phyloP scores from a whole-genome alignment of 2,113 vertebrate species.

The Bagarius yarrelli region DNA sequence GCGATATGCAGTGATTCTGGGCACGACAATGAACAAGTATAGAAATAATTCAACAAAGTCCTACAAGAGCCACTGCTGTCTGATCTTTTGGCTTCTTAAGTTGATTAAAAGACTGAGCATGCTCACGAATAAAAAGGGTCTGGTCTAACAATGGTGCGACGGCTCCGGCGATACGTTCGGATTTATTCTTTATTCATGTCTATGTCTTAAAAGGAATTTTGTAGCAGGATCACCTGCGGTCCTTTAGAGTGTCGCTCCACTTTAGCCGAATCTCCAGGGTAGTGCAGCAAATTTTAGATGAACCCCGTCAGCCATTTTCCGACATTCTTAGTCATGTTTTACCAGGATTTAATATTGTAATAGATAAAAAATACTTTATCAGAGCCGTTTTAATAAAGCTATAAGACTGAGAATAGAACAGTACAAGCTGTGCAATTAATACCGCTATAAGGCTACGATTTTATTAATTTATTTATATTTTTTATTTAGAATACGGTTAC shows the following conservation, averaged over 20 bases:
- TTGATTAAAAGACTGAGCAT: constrained; percentile 23
- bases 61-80: not conserved
- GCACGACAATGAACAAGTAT: not conserved
- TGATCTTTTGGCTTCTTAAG: constrained; percentile 6
- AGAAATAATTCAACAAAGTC: constrained; percentile 2
- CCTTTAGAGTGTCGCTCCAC: constrained; percentile 20
- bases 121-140: not conserved
- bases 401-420: not conserved
- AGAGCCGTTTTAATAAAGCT: not conserved
- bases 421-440: too few relatives aligned
- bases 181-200: constrained; percentile 25
- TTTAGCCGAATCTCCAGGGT: constrained; percentile 13
- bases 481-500: too few relatives aligned
- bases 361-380: not conserved
- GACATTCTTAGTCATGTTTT: not conserved
- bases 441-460: too few relatives aligned
- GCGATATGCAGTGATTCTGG: not conserved
- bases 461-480: too few relatives aligned
- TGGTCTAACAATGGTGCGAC: constrained; percentile 9
- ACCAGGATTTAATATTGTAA: constrained; percentile 1
- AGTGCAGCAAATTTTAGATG: constrained; percentile 7
- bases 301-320: constrained; percentile 13
- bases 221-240: constrained; percentile 15
- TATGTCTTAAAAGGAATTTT: constrained; percentile 22
- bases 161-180: not conserved